phyloP scores from a whole-genome alignment of 2,113 vertebrate genomes.

The Aspiorhynchus laticeps region DNA sequence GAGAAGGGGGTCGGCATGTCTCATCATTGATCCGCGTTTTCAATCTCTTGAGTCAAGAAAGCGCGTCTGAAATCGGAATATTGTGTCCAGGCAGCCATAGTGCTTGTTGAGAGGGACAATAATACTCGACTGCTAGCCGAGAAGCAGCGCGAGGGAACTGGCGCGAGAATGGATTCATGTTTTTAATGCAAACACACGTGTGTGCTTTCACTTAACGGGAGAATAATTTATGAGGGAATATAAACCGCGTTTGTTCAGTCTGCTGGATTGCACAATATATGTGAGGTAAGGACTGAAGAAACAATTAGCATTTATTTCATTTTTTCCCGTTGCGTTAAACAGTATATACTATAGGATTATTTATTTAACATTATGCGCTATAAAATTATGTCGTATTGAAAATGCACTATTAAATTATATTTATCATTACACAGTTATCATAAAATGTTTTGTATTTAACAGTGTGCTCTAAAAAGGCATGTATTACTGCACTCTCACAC shows the following conservation, averaged over 20 bases:
- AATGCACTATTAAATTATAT: background rate
- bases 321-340: background rate
- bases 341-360: background rate
- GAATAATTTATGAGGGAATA: background rate
- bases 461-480: background rate
- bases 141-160: background rate
- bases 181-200: slow-evolving; percentile 20
- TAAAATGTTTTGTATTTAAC: background rate
- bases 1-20: slow-evolving; percentile 50
- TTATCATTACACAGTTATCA: background rate
- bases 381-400: no score
- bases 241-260: background rate
- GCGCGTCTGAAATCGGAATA: slow-evolving; percentile 41
- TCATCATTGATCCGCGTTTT: slow-evolving; percentile 44
- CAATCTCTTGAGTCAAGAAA: slow-evolving; percentile 8
- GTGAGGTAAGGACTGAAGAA: background rate
- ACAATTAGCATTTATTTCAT: background rate
- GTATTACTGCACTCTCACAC: background rate
- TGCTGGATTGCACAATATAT: background rate
- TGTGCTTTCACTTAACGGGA: background rate
- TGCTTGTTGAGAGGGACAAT: background rate
- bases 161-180: slow-evolving; percentile 23
- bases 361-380: background rate
- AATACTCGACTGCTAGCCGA: background rate
- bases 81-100: slow-evolving; percentile 21